Evolutionary conservation across 1,140 invertebrate genomes (phyloP).

Genomic region (Ips typographus): DNA sequence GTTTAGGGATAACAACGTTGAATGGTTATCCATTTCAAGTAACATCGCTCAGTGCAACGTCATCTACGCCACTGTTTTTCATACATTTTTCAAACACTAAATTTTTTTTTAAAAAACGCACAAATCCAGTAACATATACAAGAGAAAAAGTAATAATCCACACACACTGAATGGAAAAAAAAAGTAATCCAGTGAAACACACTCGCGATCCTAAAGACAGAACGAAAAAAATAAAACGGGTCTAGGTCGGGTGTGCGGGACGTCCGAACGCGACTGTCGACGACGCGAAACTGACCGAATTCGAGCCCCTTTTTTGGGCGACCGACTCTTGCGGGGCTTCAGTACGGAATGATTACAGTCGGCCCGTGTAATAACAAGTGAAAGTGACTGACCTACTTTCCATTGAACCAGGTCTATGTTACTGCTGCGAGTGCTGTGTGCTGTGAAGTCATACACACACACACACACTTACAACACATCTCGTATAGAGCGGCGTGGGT

Average conservation of each 20-base stretch:
- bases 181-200: constrained; percentile 7
- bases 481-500: constrained; percentile 22
- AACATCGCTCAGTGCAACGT: constrained; percentile 61
- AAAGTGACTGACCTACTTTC: constrained; percentile 70
- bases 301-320: constrained; percentile 52
- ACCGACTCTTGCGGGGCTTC: constrained; percentile 56
- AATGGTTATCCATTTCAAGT: constrained; percentile 75
- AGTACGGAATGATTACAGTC: constrained; percentile 64
- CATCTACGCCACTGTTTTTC: constrained; percentile 17
- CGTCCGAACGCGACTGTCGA: constrained; percentile 9
- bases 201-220: constrained; percentile 2
- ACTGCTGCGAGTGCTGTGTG: constrained; percentile 50
- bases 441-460: constrained; percentile 51
- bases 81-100: background rate
- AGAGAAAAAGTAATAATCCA: background rate
- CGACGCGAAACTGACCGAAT: constrained; percentile 31
- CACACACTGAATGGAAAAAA: background rate
- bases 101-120: background rate
- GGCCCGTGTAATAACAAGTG: constrained; percentile 65
- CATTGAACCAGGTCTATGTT: constrained; percentile 68
- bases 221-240: constrained; percentile 17
- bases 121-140: background rate
- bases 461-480: constrained; percentile 46
- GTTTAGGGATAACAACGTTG: constrained; percentile 80
- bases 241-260: constrained; percentile 4